Evolutionary conservation across 2,888 invertebrate genomes (phyloP).

Genomic region (Cerastoderma edule): DNA sequence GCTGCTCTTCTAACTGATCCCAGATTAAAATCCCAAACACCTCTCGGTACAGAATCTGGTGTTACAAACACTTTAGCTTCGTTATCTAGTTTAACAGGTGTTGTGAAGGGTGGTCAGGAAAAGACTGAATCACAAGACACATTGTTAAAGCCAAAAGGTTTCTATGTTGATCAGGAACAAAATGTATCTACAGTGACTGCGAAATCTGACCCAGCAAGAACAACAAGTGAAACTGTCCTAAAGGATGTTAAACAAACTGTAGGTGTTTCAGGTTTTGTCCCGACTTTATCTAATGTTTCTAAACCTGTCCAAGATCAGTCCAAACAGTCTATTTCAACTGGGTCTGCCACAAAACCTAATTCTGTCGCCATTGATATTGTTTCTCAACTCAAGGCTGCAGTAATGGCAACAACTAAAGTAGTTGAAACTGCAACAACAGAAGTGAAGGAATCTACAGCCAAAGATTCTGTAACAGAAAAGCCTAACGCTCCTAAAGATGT

Average conservation of each 20-base stretch:
- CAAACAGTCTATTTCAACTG: too few relatives aligned
- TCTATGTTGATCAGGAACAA: conserved; percentile 50
- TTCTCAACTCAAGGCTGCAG: conserved; percentile 44
- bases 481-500: not conserved
- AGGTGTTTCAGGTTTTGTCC: not conserved
- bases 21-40: not conserved
- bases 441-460: not conserved
- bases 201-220: not conserved
- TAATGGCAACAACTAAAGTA: conserved; percentile 31
- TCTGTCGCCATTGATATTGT: conserved; percentile 32
- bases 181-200: not conserved
- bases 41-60: conserved; percentile 8
- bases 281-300: too few relatives aligned
- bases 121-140: conserved; percentile 6
- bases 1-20: not conserved
- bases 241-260: not conserved
- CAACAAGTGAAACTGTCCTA: not conserved
- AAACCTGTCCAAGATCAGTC: too few relatives aligned
- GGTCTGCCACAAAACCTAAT: too few relatives aligned
- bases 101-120: not conserved
- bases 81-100: not conserved
- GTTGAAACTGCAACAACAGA: not conserved
- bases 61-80: not conserved
- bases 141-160: conserved; percentile 45
- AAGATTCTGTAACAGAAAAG: not conserved